phyloP scores from a whole-genome alignment of 2,113 vertebrate genomes.

The Gymnobelideus leadbeateri region DNA sequence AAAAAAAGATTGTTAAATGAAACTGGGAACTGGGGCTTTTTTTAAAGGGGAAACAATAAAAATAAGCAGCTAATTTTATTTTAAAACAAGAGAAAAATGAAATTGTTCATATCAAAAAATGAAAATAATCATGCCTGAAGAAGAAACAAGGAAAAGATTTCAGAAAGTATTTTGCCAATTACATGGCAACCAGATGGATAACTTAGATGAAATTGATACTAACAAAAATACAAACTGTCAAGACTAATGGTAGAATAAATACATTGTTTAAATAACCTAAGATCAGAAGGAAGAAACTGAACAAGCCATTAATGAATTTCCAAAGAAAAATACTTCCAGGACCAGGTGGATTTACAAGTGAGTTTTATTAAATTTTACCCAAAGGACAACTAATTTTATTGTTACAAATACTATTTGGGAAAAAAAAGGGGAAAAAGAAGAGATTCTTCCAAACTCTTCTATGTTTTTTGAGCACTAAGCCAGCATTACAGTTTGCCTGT shows the following conservation, averaged over 20 bases:
- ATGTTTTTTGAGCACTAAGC: background rate
- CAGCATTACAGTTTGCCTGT: background rate
- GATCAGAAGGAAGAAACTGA: background rate
- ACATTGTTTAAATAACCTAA: background rate
- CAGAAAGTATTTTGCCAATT: background rate
- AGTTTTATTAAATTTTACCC: background rate
- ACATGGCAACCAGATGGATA: background rate
- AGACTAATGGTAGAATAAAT: background rate
- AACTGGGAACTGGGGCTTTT: background rate
- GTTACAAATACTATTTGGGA: background rate
- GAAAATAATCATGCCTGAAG: background rate
- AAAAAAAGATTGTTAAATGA: background rate
- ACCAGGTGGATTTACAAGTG: background rate
- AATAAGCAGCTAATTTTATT: background rate
- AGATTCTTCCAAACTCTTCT: background rate
- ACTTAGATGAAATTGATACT: background rate
- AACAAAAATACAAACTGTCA: background rate
- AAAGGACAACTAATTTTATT: background rate
- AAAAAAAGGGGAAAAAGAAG: background rate
- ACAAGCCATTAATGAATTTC: background rate
- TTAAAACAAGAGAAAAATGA: background rate
- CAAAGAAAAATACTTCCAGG: background rate
- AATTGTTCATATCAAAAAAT: background rate
- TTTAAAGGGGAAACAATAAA: background rate
- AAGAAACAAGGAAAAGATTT: background rate